Base-by-base conservation (phyloP, 2,888 invertebrate genomes). In the Heliconius charithonia region DNA sequence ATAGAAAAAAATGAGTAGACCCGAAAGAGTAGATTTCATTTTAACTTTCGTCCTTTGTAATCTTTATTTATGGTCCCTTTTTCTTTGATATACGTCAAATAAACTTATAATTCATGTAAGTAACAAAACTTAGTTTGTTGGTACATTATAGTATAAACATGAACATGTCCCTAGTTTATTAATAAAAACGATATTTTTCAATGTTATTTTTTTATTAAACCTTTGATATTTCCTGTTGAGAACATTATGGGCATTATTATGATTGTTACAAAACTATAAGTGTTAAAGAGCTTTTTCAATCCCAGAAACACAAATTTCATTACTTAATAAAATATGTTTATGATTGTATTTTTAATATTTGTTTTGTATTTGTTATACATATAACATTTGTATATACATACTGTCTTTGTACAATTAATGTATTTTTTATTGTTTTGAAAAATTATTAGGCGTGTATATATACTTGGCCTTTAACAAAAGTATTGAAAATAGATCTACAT, bases 1-100 rank as follows among this genome's bases (percentile, higher is more conserved):
- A 79, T 77, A 79, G 76, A 73, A 89, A 86, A 72, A 25, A n/a
- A 87, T 83, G 85, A 82, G 85, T 89, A 89, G 88, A 85, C 83
- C 83, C 83, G 84, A 83, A 78, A 84, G 88, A 89, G 87, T 86
- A 86, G 84, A 85, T 87, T 86, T 78, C 81, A 25, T 56, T 72
- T 72, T 9, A 59, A 32, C 32, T 32, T 32, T 56, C 51, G 22
- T 56, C 59, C 32, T 37, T 59, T 59, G 12, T 22, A 59, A 59
- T 37, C 56, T 59, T 59, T 59, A n/a, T 72, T 32, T 72, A 59
- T 25, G 32, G 25, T 37, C 32, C n/a, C 22, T 12, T 72, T 82
- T 76, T 83, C 83, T 69, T 16, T 69, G 13, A 41, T 69, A 25
- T 25, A 45, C 16, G 25, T 41, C 25, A 10, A 41, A 45, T 69